Evolutionary conservation across 2,888 invertebrate genomes (phyloP), one percentile per base, ranked within the genome.

Genomic region (Lochmaea capreae): DNA sequence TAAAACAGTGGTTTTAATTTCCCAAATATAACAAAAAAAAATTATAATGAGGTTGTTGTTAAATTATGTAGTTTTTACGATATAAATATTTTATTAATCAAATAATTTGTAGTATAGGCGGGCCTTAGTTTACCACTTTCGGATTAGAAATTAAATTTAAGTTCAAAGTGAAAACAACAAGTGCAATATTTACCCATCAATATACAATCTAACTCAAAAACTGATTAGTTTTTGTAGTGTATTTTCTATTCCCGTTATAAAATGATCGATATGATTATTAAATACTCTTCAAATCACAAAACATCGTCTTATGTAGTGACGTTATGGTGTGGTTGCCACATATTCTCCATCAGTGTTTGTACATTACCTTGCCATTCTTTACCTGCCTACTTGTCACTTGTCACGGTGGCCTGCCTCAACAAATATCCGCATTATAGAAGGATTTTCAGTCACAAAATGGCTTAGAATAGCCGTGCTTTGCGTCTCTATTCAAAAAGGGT

Each of bases 351-450:
- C 62, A 12, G 62, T 63, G 62, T 63, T 63, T 63, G 62, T 63
- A 74, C 67, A 71, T 72, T 49, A 46, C 59, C 65, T 73, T 65
- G 67, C 22, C 68, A 65, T 75, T 76, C 71, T 65, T 72, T 76
- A 70, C 73, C 73, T 81, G 81, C 80, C 81, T 81, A 82, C 84
- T 81, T 84, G 85, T 85, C 86, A 86, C 85, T 85, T 86, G 86
- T 85, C 86, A 85, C 77, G 77, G 74, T 76, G 82, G 78, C 81
- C 83, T 81, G 84, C 84, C 86, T 83, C 84, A 81, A 83, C 85
- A 86, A 86, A 86, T 86, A 86, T 80, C 78, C 81, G 83, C 79
- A 85, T 86, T 86, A 86, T 86, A 77, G 80, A 85, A 84, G 85
- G 85, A 84, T 83, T 83, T 80, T 80, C 81, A 61, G 71, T 82